Evolutionary conservation across 2,888 invertebrate species (phyloP).

Genomic region (Drosophila paramelanica): DNA sequence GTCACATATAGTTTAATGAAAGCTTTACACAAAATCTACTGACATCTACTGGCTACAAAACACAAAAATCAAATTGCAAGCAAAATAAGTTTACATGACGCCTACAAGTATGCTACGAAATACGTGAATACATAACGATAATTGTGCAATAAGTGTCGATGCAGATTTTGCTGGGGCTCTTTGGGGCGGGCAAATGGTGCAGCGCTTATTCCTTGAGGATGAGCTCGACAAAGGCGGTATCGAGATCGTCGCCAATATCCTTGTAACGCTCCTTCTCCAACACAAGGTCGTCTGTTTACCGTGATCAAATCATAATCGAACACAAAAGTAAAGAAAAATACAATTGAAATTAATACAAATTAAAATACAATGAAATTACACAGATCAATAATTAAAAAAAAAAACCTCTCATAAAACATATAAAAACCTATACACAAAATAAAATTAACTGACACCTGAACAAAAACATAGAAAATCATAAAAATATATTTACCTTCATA

Average conservation of each 20-base stretch:
- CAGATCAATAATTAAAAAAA: constrained; percentile 32
- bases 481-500: constrained; percentile 41
- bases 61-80: constrained; percentile 52
- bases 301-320: constrained; percentile 56
- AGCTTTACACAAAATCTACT: constrained; percentile 52
- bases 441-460: constrained; percentile 11
- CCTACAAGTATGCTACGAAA: constrained; percentile 64
- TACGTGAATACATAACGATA: constrained; percentile 42
- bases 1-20: constrained; percentile 52
- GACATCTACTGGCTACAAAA: constrained; percentile 34
- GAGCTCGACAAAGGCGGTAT: constrained; percentile 98
- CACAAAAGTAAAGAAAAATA: constrained; percentile 35
- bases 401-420: constrained; percentile 46
- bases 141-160: constrained; percentile 47
- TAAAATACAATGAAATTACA: constrained; percentile 31
- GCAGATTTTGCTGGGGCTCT: constrained; percentile 48
- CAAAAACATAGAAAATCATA: constrained; percentile 6
- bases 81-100: constrained; percentile 45
- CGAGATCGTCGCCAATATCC: constrained; percentile 99
- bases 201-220: constrained; percentile 89
- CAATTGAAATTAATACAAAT: constrained; percentile 57
- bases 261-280: constrained; percentile 99
- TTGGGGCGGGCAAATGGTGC: constrained; percentile 50
- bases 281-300: constrained; percentile 92
- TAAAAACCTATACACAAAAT: constrained; percentile 18